Base-by-base conservation (phyloP, 2,113 vertebrate species). In the Gadus chalcogrammus region DNA sequence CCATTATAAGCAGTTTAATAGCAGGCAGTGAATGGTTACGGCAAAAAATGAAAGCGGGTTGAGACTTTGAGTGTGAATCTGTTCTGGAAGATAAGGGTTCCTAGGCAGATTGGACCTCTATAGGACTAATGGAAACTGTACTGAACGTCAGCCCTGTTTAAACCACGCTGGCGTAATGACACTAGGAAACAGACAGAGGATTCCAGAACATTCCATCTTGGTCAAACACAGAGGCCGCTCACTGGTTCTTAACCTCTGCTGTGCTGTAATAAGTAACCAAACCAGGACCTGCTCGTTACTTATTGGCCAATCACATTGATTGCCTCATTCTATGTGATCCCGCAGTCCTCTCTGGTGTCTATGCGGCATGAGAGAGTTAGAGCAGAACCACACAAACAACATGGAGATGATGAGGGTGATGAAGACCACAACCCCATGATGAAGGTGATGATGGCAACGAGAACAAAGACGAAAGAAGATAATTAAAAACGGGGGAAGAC, bases 181-280 rank as follows among this genome's bases (percentile, higher is more conserved):
- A 35, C 31, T 35, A 35, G 31, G 31, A 35, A 35, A 35, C 31
- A 35, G 6, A 35, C 31, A 1, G 31, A 35, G 31, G 31, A 35
- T 35, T 35, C 31, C 31, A 35, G 76, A 77, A 71, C 67, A 55
- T 70, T 75, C 22, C 7, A 58, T 69, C 77, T 67, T 13, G 42
- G 35, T 24, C 20, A 27, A 27, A 22, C 1, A 28, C 24, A 22
- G 2, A 28, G 61, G 8, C 6, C 9, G 60, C 20, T 15, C 11
- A 35, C 73, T 28, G 24, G 18, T 3, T 28, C 55, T 3, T 24
- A 27, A 70, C 67, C 53, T 6, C 15, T 7, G 2, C 73, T 64
- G 12, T 75, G 73, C 73, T 31, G 28, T 31, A 88, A 88, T 88
- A 38, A 88, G 80, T 88, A 81, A 88, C 87, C n/a, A 35, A 55